A percentile compares a stretch with the other conserved stretches of the same genome.
Evolutionary conservation across 2,797 vertebrate species (phyloP).

Genomic region (Morus bassanus): DNA sequence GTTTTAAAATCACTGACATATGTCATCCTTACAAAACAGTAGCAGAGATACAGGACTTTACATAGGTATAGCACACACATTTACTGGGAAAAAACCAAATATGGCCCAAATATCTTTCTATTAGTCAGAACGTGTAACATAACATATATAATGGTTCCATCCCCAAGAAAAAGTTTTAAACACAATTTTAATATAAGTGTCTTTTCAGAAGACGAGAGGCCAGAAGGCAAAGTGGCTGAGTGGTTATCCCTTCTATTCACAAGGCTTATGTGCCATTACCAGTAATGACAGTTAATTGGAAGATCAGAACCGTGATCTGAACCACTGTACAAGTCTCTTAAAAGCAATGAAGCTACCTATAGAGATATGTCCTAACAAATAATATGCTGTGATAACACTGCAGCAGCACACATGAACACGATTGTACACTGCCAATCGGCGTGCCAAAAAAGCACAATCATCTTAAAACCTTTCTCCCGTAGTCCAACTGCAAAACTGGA

Average conservation of each 20-base stretch:
- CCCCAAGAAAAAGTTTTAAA: not conserved
- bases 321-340: not conserved
- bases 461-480: rapidly evolving
- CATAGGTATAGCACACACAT: not conserved
- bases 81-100: not conserved
- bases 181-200: not conserved
- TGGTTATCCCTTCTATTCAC: not conserved
- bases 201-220: not conserved
- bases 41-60: not conserved
- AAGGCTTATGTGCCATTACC: not conserved
- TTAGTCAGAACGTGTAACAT: not conserved
- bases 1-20: constrained; percentile 41
- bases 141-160: not conserved
- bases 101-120: not conserved
- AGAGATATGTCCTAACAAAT: not conserved
- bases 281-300: not conserved
- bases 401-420: not conserved
- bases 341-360: not conserved
- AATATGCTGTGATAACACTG: not conserved
- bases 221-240: not conserved
- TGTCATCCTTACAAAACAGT: not conserved
- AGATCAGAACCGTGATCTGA: not conserved
- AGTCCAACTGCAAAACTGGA: not conserved
- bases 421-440: rapidly evolving
- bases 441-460: not conserved